Percentiles rank a stretch among this genome's conserved stretches.
These are phyloP conservation scores for Netelia virgata DNA, from an alignment of 2,888 invertebrate genomes.

Conservation along the genomic window DNA sequence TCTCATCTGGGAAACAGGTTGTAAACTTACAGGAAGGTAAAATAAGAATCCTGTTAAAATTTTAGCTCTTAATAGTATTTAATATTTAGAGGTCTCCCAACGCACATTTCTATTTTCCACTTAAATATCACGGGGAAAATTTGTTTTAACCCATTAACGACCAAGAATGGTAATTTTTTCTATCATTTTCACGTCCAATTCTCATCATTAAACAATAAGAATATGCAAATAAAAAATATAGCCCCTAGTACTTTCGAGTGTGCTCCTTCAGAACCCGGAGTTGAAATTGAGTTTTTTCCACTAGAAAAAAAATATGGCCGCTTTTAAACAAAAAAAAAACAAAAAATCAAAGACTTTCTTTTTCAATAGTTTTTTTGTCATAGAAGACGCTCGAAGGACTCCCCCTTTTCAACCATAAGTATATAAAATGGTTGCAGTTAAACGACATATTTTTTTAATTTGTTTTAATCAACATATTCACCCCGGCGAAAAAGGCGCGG, in stretches of 20 bases:
- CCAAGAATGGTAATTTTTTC: neutral
- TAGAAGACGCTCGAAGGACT: conserved; percentile 4
- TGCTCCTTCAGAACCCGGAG: neutral
- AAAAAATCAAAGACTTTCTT: conserved; percentile 35
- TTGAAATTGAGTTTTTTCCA: conserved; percentile 26
- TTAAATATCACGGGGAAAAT: too few species aligned
- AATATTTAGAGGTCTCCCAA: too few species aligned
- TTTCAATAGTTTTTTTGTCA: conserved; percentile 33
- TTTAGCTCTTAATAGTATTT: too few species aligned
- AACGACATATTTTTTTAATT: conserved; percentile 19
- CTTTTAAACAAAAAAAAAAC: neutral
- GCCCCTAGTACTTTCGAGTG: conserved; percentile 9
- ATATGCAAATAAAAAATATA: conserved; percentile 7
- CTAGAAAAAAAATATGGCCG: neutral
- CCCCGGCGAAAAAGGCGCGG: conserved; percentile 10
- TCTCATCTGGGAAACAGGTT: too few species aligned
- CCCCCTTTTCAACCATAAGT: conserved; percentile 22
- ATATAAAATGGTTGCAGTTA: conserved; percentile 12
- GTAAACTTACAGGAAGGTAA: too few species aligned
- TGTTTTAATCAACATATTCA: conserved; percentile 20
- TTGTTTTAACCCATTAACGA: neutral
- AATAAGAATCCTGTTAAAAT: too few species aligned
- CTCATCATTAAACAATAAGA: conserved; percentile 10
- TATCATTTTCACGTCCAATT: conserved; percentile 7
- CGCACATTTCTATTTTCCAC: too few species aligned